Evolutionary conservation across 2,888 invertebrate genomes (phyloP).

Genomic region (Eupsilia transversa): DNA sequence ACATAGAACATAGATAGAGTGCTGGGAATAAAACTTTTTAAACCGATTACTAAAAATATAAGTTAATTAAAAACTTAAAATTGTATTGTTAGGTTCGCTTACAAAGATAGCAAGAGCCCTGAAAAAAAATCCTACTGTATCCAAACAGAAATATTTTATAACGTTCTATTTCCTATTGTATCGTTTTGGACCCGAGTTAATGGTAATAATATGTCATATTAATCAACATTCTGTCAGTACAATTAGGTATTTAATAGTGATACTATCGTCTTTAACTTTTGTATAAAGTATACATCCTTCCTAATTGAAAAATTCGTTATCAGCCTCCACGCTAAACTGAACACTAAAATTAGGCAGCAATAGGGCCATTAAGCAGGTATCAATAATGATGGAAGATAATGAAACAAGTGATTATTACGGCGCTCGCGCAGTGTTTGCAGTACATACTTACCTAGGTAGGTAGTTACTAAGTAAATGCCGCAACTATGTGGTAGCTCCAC

Average conservation of each 20-base stretch:
- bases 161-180: neutral
- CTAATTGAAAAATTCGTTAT: conserved; percentile 27
- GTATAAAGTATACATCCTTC: conserved; percentile 29
- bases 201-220: neutral
- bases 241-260: conserved; percentile 20
- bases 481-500: conserved; percentile 34
- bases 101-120: no score
- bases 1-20: no score
- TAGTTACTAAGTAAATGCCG: conserved; percentile 52
- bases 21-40: no score
- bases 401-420: conserved; percentile 42
- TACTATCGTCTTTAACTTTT: conserved; percentile 10
- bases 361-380: conserved; percentile 46
- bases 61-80: neutral
- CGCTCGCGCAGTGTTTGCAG: conserved; percentile 19
- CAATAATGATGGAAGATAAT: conserved; percentile 46
- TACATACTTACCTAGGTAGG: conserved; percentile 18
- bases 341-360: conserved; percentile 53
- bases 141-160: neutral
- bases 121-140: neutral
- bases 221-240: conserved; percentile 1
- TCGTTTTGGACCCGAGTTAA: neutral
- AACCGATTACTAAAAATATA: neutral
- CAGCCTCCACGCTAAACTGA: conserved; percentile 50
- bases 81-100: neutral